These are phyloP conservation scores for Psammodynastes pulverulentus DNA, from an alignment of 2,113 vertebrate genomes.

Conservation along the genomic window DNA sequence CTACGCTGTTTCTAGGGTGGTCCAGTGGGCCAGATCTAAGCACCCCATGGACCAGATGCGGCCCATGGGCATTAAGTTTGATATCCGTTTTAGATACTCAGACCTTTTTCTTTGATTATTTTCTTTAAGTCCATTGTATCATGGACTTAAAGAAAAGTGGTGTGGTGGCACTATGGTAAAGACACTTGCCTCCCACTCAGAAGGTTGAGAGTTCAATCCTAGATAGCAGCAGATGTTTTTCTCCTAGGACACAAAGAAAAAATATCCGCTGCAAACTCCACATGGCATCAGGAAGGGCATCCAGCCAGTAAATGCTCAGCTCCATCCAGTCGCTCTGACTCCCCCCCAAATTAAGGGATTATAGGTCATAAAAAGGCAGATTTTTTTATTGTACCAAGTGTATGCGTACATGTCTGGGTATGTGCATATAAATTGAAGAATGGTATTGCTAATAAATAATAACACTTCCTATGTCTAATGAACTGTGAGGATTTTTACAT, in stretches of 20 bases:
- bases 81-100: background rate
- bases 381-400: background rate
- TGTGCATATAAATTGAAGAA: background rate
- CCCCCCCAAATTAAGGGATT: background rate
- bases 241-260: background rate
- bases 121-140: background rate
- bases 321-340: background rate
- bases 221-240: background rate
- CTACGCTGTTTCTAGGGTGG: too few relatives aligned
- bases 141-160: too few relatives aligned
- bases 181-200: background rate
- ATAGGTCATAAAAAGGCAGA: background rate
- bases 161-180: background rate
- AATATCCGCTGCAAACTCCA: background rate
- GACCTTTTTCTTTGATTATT: background rate
- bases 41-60: rapidly evolving
- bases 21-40: too few relatives aligned
- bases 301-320: background rate
- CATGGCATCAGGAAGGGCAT: background rate
- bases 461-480: background rate
- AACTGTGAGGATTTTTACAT: rapidly evolving
- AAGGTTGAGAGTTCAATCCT: background rate
- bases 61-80: too few relatives aligned
- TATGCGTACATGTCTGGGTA: background rate
- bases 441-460: background rate